Evolutionary conservation across 2,797 vertebrate species (phyloP).

Genomic region (Spinus olivaceus): DNA sequence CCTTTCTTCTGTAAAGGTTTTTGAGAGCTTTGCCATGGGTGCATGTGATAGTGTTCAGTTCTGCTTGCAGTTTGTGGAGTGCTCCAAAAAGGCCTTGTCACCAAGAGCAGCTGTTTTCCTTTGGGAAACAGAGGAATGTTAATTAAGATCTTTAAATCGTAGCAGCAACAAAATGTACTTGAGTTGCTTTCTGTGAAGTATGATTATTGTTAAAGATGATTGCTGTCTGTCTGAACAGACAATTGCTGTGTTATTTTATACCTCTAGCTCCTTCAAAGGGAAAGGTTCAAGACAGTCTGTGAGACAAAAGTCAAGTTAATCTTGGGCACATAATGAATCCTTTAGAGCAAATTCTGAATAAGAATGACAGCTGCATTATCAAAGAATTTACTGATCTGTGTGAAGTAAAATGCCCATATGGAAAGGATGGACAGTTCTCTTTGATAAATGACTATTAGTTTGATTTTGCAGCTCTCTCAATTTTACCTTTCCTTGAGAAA

Average conservation of each 20-base stretch:
- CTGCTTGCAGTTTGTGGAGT: not conserved
- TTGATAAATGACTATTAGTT: not conserved
- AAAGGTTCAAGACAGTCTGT: not conserved
- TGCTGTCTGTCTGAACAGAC: not conserved
- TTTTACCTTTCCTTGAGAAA: not conserved
- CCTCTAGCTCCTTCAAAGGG: not conserved
- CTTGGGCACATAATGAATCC: not conserved
- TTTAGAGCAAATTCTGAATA: not conserved
- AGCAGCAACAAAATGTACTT: not conserved
- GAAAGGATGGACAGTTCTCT: not conserved
- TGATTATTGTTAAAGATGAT: not conserved
- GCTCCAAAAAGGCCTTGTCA: not conserved
- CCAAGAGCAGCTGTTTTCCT: slow-evolving; percentile 13
- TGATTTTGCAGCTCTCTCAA: not conserved
- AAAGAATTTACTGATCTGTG: not conserved
- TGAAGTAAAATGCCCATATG: not conserved
- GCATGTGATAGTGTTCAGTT: not conserved
- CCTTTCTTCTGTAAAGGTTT: not conserved
- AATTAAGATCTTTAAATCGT: slow-evolving; percentile 28
- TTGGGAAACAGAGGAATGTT: slow-evolving; percentile 4
- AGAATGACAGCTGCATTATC: not conserved
- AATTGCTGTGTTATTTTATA: not conserved
- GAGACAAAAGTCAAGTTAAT: not conserved
- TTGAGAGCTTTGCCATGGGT: not conserved
- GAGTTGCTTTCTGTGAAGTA: not conserved